Percentiles rank a stretch among this genome's conserved stretches.
phyloP scores from a whole-genome alignment of 1,140 invertebrate species.

The Calosoma granatense region DNA sequence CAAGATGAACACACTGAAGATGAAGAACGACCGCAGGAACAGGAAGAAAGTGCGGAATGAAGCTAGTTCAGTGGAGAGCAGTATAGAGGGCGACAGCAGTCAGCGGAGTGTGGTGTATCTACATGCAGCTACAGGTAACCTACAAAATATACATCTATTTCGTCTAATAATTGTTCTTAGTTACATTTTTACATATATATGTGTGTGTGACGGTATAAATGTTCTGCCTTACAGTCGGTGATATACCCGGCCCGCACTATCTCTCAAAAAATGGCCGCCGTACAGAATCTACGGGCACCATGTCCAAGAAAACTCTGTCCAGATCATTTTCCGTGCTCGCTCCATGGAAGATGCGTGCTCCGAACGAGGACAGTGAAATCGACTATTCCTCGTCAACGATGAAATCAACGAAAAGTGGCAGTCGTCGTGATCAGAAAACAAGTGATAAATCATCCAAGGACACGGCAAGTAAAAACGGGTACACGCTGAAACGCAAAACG shows the following conservation, averaged over 20 bases:
- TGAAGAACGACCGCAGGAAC: slow-evolving; percentile 19
- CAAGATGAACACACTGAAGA: slow-evolving; percentile 14
- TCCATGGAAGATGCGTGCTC: slow-evolving; percentile 68
- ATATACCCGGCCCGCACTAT: slow-evolving; percentile 56
- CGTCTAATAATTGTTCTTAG: not conserved
- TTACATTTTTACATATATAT: not conserved
- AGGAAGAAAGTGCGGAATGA: slow-evolving; percentile 25
- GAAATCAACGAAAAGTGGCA: slow-evolving; percentile 49
- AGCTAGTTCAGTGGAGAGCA: slow-evolving; percentile 46
- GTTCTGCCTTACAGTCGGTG: slow-evolving; percentile 46
- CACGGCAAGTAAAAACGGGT: slow-evolving; percentile 33
- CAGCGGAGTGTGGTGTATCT: slow-evolving; percentile 70
- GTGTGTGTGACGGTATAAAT: not conserved
- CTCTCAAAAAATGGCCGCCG: slow-evolving; percentile 41
- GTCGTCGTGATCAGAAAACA: too few species aligned
- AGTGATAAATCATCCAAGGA: slow-evolving; percentile 31
- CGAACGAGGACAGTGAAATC: slow-evolving; percentile 62
- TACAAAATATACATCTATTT: slow-evolving; percentile 10
- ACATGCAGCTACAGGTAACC: slow-evolving; percentile 62
- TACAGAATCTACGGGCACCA: slow-evolving; percentile 60
- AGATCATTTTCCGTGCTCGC: slow-evolving; percentile 73
- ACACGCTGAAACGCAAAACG: slow-evolving; percentile 24
- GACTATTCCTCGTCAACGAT: too few species aligned
- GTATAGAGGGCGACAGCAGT: slow-evolving; percentile 67
- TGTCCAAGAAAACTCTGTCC: slow-evolving; percentile 57